phyloP scores from a whole-genome alignment of 2,797 vertebrate genomes.

The Kryptopterus vitreolus region DNA sequence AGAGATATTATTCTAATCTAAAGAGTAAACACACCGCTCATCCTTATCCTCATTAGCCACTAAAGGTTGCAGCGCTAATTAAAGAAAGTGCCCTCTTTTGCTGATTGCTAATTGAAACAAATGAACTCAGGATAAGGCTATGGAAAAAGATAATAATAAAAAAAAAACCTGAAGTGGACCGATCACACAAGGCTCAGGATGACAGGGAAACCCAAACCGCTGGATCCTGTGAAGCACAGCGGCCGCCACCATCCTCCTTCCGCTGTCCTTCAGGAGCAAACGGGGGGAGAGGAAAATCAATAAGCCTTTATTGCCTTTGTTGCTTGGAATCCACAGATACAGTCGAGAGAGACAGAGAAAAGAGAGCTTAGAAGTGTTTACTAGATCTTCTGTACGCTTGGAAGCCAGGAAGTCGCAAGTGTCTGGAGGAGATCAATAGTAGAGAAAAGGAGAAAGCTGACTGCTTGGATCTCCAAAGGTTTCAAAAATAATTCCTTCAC shows the following conservation, averaged over 20 bases:
- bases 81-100: constrained; percentile 23
- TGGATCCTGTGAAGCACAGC: background rate
- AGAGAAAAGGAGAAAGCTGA: constrained; percentile 37
- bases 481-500: background rate
- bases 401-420: constrained; percentile 49
- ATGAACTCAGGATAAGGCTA: background rate
- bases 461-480: background rate
- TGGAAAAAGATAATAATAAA: background rate
- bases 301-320: constrained; percentile 59
- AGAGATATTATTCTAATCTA: constrained; percentile 65
- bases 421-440: constrained; percentile 62
- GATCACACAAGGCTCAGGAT: background rate
- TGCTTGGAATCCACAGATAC: constrained; percentile 57
- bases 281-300: constrained; percentile 63
- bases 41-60: constrained; percentile 63
- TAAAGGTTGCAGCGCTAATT: constrained; percentile 61
- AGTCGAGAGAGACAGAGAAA: constrained; percentile 20
- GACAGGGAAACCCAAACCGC: background rate
- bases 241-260: constrained; percentile 40
- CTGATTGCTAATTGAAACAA: background rate
- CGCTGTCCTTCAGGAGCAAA: constrained; percentile 67
- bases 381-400: constrained; percentile 42
- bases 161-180: background rate
- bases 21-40: constrained; percentile 60
- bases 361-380: constrained; percentile 51